Percentiles rank a stretch among this genome's conserved stretches.
phyloP scores from a whole-genome alignment of 1,140 invertebrate genomes.

The Schlechtendalia chinensis region DNA sequence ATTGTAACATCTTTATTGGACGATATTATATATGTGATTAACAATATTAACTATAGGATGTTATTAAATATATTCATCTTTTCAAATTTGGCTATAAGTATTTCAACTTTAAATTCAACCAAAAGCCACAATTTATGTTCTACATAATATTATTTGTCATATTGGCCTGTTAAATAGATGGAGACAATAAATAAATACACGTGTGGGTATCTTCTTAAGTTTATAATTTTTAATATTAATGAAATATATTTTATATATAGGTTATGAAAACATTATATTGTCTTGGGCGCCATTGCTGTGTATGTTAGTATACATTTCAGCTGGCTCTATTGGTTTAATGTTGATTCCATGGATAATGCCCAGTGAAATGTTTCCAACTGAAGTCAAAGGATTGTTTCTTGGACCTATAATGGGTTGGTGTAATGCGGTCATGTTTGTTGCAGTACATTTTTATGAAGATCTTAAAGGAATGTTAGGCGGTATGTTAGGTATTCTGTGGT shows the following conservation, averaged over 20 bases:
- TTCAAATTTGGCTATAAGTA: no score
- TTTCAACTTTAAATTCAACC: no score
- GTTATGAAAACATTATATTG: constrained; percentile 46
- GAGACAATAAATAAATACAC: no score
- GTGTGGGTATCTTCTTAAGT: no score
- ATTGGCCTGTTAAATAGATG: no score
- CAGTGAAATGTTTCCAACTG: constrained; percentile 63
- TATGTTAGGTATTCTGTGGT: constrained; percentile 65
- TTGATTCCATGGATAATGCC: constrained; percentile 66
- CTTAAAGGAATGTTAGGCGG: constrained; percentile 58
- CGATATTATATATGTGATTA: no score
- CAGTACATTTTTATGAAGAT: constrained; percentile 59
- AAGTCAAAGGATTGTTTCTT: constrained; percentile 63
- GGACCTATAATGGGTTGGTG: constrained; percentile 57
- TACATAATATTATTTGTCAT: no score
- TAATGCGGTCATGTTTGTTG: constrained; percentile 62
- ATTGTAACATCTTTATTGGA: no score
- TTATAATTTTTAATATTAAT: not conserved
- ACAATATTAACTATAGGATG: no score
- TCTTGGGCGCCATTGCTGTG: constrained; percentile 57
- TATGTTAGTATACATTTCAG: constrained; percentile 61
- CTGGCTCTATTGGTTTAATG: constrained; percentile 62
- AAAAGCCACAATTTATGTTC: no score
- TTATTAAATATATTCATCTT: no score
- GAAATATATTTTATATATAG: constrained; percentile 8